Base-by-base conservation (phyloP, 2,113 vertebrate species). In the Eublepharis macularius region DNA sequence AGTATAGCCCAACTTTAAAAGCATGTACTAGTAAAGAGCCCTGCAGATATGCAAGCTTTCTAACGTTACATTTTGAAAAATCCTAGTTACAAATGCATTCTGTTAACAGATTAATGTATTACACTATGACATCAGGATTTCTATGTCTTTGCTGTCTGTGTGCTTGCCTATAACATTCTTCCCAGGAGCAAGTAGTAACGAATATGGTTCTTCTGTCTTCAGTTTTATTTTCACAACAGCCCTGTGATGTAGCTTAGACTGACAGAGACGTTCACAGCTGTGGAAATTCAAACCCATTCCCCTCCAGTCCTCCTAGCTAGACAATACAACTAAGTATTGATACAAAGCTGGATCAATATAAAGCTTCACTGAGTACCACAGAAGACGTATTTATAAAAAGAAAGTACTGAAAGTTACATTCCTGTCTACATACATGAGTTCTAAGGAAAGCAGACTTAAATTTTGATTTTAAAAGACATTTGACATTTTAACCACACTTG, bases 61-160 rank as follows among this genome's bases (percentile, higher is more conserved):
- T 36, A 83, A 87, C 92, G 72, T 19, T 82, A 88, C 85, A 87
- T 74, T 85, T 83, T 81, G 1, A 88, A 91, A 91, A 83, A 86
- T 86, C n/a, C 43, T 65, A 36, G 1, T 24, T 82, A 82, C 87
- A 81, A 2, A 8, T 80, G 54, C 82, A 82, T 88, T 68, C 39
- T 80, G 4, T 57, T 68, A 88, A 80, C 1, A 85, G 45, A 47
- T 80, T 72, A 72, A 6, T 2, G 29, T 5, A 84, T 1, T 14
- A 21, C 8, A 83, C 19, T 0, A 89, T 2, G 39, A 82, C 84
- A 47, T 0, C 24, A 69, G 12, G 66, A 54, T n/a, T 89, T 91
- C 4, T 49, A 1, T 0, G n/a, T n/a, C n/a, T n/a, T n/a, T n/a
- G n/a, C 51, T 63, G 11, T 51, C 49, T 12, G 5, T 13, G 10